Base-by-base conservation (phyloP, 2,888 invertebrate species). In the Cryptophagus acutangulus region DNA sequence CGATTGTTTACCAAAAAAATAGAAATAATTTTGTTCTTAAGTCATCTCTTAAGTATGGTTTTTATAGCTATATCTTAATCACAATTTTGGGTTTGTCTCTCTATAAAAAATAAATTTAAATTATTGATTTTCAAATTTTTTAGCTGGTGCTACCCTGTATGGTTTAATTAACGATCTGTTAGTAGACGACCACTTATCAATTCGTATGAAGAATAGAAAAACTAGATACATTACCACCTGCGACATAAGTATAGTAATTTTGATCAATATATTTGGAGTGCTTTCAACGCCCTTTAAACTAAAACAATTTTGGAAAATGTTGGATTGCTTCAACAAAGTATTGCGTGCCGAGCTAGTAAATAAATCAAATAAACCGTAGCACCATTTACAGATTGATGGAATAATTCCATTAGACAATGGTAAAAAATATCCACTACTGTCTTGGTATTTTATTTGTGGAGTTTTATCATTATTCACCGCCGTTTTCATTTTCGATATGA, bases 41-140 rank as follows among this genome's bases (percentile, higher is more conserved):
- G 15, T 51, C 46, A 44, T 57, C 56, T 1, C 20, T 33, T 2
- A 31, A 30, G 12, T 54, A 46, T 34, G 45, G 42, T 1, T 25
- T 56, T 10, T 59, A 59, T 41, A 57, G 57, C 34, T 59, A 54
- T 38, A 16, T 43, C 4, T 17, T 58, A 1, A 44, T 49, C 10
- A 25, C 54, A 4, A 26, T 40, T 26, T 47, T 58, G 24, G 45
- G 59, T 59, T 45, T 49, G 48, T n/a, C 16, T 2, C 9, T 10
- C 26, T 34, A 8, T 20, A 46, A 49, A 48, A 46, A 18, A 30
- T 17, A 16, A 12, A 4, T 10, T n/a, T 20, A 1, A 13, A 15
- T 30, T 34, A 8, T 20, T 17, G 4, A 10, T 29, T 8, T 16
- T 20, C 6, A 36, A 14, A 16, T 25, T 33, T 20, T 8, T 20